Conservation (phyloP, 2,888 invertebrate genomes). For the Coecobrya sp. region DNA sequence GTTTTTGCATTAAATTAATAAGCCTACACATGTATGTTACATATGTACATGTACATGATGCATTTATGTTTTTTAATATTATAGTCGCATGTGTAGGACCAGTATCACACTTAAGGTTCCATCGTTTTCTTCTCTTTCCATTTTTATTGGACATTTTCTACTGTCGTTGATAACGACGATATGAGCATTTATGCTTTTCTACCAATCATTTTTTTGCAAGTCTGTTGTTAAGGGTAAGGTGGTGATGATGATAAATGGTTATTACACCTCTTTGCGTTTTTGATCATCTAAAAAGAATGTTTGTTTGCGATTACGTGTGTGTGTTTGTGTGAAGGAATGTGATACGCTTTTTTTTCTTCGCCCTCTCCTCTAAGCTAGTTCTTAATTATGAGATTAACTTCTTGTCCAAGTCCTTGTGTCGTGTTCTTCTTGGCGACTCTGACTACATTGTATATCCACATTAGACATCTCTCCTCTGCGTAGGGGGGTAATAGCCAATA, state of each 20-base stretch:
- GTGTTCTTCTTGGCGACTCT: conserved; percentile 35
- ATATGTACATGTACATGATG: no score
- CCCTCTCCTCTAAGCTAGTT: background rate
- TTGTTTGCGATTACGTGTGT: background rate
- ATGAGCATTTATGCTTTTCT: background rate
- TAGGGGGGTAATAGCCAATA: conserved; percentile 28
- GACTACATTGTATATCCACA: background rate
- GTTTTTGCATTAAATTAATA: conserved; percentile 13
- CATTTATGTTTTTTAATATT: no score
- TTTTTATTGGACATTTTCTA: background rate
- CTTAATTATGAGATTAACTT: conserved; percentile 43
- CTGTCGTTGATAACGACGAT: background rate
- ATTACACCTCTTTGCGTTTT: background rate
- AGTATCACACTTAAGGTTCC: background rate
- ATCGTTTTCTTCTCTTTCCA: background rate
- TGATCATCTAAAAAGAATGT: background rate
- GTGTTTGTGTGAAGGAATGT: background rate
- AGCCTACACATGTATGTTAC: background rate
- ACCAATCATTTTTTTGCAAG: background rate
- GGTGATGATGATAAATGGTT: conserved; percentile 19
- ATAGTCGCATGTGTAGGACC: background rate
- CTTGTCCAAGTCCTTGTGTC: conserved; percentile 48
- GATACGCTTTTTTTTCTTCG: background rate
- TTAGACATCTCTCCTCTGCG: conserved; percentile 7
- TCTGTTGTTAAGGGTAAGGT: background rate